Base-by-base conservation (phyloP, 1,140 invertebrate species). In the Dermatophagoides farinae region DNA sequence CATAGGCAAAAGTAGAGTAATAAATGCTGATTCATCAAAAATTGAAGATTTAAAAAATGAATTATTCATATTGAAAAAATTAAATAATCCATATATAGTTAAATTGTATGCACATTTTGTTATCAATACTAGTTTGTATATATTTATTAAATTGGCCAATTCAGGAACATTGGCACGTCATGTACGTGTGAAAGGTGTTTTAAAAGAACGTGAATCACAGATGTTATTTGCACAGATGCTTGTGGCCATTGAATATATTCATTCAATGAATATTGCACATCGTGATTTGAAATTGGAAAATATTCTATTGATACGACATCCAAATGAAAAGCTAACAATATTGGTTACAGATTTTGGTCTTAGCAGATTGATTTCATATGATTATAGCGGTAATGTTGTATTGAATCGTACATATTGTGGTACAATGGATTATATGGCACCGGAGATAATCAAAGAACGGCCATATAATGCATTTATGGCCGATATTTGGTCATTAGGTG, bases 321-420 rank as follows among this genome's bases (percentile, higher is more conserved):
- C 53, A 5, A 47, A 49, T 38, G 20, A n/a, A 6, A 58, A 49
- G n/a, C 1, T 44, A n/a, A 47, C 39, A 6, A 23, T 58, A 9
- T 49, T 58, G 41, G 8, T 58, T 6, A 58, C 40, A 6, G 57
- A 58, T 49, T 58, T 58, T 25, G 57, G 57, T 23, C 40, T 58
- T 12, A 58, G 57, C 16, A 40, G 57, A 6, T 5, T 58, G 14
- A 38, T 55, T 25, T n/a, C 16, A 11, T 12, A 12, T 23, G 57
- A 44, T 18, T 2, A 1, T n/a, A 25, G 9, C 9, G 57, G 40
- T 5, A n/a, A 18, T n/a, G 43, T 44, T 14, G 39, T 18, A 20
- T 96, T 97, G 71, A 97, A 92, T 0, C 97, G 92, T 91, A 97
- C 93, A 2, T 97, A 97, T 78, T 95, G 90, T 73, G 88, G 83